phyloP scores from a whole-genome alignment of 2,797 vertebrate species.

The Myotis vivesi region DNA sequence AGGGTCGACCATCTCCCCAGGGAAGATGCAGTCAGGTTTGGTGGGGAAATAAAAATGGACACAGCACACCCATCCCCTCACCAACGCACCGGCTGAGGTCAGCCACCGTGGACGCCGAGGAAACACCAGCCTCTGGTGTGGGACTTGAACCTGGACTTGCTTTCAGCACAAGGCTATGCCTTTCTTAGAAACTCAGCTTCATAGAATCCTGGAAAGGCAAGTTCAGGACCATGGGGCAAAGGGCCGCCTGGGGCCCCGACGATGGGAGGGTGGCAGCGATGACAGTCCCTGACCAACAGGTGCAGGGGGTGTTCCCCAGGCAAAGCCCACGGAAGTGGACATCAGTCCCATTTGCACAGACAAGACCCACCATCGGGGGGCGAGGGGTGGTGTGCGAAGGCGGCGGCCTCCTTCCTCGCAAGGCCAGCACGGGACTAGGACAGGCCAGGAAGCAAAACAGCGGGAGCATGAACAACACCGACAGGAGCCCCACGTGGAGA shows the following conservation, averaged over 20 bases:
- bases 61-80: not conserved
- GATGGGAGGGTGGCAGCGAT: not conserved
- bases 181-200: not conserved
- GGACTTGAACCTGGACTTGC: too few species aligned
- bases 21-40: not conserved
- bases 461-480: not conserved
- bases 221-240: not conserved
- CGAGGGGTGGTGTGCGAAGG: not conserved
- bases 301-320: not conserved
- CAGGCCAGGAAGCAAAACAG: not conserved
- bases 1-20: not conserved
- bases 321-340: not conserved
- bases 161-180: too few species aligned
- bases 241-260: not conserved
- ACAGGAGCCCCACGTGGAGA: not conserved
- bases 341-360: not conserved
- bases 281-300: not conserved
- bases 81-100: not conserved
- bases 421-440: not conserved
- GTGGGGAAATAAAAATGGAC: too few species aligned
- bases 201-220: not conserved
- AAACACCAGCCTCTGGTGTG: accelerated
- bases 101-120: not conserved
- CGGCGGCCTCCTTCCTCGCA: not conserved
- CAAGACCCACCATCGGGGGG: not conserved